A percentile compares a stretch with the other conserved stretches of the same genome.
Evolutionary conservation across 2,888 invertebrate species (phyloP).

Genomic region (Deilephila elpenor): DNA sequence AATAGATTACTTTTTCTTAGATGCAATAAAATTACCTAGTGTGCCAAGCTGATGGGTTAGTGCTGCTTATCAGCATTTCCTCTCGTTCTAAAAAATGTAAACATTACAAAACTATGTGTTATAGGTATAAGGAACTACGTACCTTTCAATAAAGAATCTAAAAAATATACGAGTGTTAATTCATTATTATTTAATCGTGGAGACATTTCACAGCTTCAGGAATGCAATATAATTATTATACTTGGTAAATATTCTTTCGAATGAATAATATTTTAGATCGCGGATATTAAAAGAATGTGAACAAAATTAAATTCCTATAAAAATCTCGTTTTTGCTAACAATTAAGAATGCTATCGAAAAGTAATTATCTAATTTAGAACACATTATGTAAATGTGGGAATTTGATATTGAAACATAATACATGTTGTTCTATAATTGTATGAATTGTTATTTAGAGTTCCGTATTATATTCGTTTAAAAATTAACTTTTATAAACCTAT

Average conservation of each 20-base stretch:
- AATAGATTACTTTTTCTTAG: too few relatives aligned
- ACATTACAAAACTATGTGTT: too few relatives aligned
- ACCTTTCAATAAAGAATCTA: too few relatives aligned
- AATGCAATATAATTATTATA: too few relatives aligned
- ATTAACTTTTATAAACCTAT: not conserved
- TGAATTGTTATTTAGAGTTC: not conserved
- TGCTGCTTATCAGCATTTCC: too few relatives aligned
- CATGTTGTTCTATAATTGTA: not conserved
- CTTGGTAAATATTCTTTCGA: not conserved
- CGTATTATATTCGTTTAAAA: not conserved
- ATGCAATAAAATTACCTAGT: too few relatives aligned
- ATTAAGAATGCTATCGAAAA: not conserved
- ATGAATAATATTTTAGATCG: not conserved
- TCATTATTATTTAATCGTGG: too few relatives aligned
- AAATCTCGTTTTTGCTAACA: not conserved
- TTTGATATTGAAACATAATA: slow-evolving; percentile 1
- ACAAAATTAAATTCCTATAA: not conserved
- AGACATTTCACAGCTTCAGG: too few relatives aligned
- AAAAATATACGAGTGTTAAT: too few relatives aligned
- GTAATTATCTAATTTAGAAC: not conserved
- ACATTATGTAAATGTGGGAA: not conserved
- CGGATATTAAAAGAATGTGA: not conserved
- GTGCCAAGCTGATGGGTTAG: too few relatives aligned
- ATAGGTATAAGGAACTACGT: too few relatives aligned
- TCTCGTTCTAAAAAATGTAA: too few relatives aligned